These are phyloP conservation scores for Lagodon rhomboides DNA, from an alignment of 2,797 vertebrate genomes.

Conservation along the genomic window DNA sequence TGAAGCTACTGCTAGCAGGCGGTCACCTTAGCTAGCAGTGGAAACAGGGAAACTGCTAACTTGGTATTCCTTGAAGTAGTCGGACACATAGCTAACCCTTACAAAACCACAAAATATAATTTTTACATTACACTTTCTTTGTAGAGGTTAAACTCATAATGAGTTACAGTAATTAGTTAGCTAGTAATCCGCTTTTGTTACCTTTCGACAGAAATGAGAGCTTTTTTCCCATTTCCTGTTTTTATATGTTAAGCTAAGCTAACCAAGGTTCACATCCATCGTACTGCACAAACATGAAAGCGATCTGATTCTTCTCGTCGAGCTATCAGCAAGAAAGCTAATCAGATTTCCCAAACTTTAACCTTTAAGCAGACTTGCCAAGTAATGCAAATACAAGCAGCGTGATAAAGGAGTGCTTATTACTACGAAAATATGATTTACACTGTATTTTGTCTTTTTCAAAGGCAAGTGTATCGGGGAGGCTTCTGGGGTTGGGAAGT, in stretches of 20 bases:
- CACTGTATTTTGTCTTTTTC: constrained; percentile 27
- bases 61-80: background rate
- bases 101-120: background rate
- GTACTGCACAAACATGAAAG: background rate
- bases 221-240: background rate
- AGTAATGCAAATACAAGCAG: background rate
- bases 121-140: background rate
- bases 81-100: too few species aligned
- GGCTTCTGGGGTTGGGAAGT: constrained; percentile 48
- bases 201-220: background rate
- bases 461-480: constrained; percentile 25
- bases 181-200: background rate
- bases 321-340: background rate
- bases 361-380: background rate
- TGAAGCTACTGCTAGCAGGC: background rate
- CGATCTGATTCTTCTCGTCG: background rate
- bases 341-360: background rate
- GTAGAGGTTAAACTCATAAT: background rate
- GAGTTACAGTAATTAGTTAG: background rate
- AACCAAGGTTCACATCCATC: background rate
- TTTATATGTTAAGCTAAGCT: background rate
- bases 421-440: constrained; percentile 30
- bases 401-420: background rate
- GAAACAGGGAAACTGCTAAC: background rate
- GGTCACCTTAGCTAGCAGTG: background rate